Base-by-base conservation (phyloP, 2,888 invertebrate species). In the Serripes groenlandicus region DNA sequence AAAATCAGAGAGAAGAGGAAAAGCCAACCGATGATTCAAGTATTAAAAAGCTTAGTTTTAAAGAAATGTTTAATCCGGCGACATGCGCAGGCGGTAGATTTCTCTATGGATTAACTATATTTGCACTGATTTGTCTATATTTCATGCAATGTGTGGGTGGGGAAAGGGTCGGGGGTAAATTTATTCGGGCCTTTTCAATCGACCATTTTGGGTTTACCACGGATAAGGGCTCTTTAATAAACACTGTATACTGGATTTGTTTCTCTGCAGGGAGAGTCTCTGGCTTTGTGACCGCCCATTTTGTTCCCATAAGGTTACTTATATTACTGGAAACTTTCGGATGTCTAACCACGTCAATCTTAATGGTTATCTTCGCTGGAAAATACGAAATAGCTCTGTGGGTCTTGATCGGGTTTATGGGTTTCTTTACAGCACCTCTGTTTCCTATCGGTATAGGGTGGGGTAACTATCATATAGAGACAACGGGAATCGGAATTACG, bases 401-500 rank as follows among this genome's bases (percentile, higher is more conserved):
- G 91, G 68, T 90, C 3, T 70, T 90, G 15, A 85, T 87, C 15
- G 82, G 71, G n/a, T 75, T 86, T 1, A 56, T 90, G 58, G 91
- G 86, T 15, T 81, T 90, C 54, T 90, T 90, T 75, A 78, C 86
- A 5, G 88, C 89, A 0, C 89, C 88, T 2, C 69, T 89, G 9
- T 90, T 91, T 69, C 92, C 92, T 2, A 81, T 87, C 26, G 90
- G 90, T 18, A 84, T 91, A 23, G 87, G 86, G 3, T 91, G 91
- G 90, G 88, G 86, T 2, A 89, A 92, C 42, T 87, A 75, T 26
- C 88, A 91, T 49, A 71, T 91, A 3, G 80, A 87, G n/a, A 80
- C 91, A 75, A 91, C 91, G 5, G 89, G 90, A 0, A 72, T 89
- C 23, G 89, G 81, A 4, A 88, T 90, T 15, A 90, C 89, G 35